These are phyloP conservation scores for Megathymus violae DNA, from an alignment of 1,140 invertebrate species.

Conservation along the genomic window DNA sequence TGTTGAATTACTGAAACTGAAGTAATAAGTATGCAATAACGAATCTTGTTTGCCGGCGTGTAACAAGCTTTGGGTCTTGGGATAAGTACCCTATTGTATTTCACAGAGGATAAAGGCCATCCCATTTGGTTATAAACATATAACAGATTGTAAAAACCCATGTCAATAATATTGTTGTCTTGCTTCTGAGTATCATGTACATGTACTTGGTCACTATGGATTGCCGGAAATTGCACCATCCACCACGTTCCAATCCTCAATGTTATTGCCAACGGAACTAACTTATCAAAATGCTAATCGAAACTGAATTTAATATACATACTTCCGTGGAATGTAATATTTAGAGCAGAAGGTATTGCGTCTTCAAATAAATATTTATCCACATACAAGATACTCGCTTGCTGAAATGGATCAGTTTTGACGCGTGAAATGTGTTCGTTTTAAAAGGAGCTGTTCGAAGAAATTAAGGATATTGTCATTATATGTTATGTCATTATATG, in stretches of 20 bases:
- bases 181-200: too few species aligned
- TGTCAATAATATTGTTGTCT: too few species aligned
- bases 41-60: too few species aligned
- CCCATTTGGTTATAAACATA: too few species aligned
- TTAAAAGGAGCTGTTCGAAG: slow-evolving; percentile 5
- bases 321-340: slow-evolving; percentile 7
- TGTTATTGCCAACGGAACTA: slow-evolving; percentile 10
- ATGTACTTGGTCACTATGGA: slow-evolving; percentile 9
- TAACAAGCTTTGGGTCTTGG: too few species aligned
- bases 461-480: slow-evolving; percentile 5
- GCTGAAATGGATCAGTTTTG: slow-evolving; percentile 13
- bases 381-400: slow-evolving; percentile 11
- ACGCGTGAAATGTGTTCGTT: slow-evolving; percentile 16
- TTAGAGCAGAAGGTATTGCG: slow-evolving; percentile 1
- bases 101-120: too few species aligned
- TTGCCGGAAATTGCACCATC: slow-evolving; percentile 15
- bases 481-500: too few species aligned
- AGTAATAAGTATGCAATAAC: too few species aligned
- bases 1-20: too few species aligned
- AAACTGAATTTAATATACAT: slow-evolving; percentile 21
- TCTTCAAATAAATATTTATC: slow-evolving; percentile 11
- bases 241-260: slow-evolving; percentile 9
- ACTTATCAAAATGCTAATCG: slow-evolving; percentile 31
- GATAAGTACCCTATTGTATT: too few species aligned
- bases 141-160: too few species aligned